Conservation (phyloP, 2,888 invertebrate species). For the Asteroscopus sphinx region DNA sequence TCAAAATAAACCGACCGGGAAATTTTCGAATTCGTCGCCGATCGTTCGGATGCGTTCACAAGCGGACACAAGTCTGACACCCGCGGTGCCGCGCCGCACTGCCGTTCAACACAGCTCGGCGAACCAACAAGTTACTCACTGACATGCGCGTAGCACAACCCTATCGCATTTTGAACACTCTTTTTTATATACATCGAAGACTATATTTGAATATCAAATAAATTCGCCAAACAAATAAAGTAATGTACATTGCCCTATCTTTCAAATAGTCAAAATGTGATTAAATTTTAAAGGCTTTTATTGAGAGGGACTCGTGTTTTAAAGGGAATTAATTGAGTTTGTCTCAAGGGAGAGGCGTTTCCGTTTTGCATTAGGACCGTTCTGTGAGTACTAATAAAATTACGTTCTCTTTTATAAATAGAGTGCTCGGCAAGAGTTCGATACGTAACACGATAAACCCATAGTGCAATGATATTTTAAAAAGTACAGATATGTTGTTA, state of each 20-base stretch:
- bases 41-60: conserved; percentile 64
- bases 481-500: too few species aligned
- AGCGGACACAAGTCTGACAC: conserved; percentile 71
- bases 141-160: conserved; percentile 84
- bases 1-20: conserved; percentile 56
- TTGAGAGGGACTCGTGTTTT: conserved; percentile 79
- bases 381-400: conserved; percentile 82
- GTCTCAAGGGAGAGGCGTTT: conserved; percentile 84
- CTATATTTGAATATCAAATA: conserved; percentile 42
- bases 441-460: conserved; percentile 47
- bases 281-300: conserved; percentile 86
- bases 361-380: conserved; percentile 84
- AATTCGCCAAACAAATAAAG: conserved; percentile 24
- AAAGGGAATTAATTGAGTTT: conserved; percentile 88
- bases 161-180: conserved; percentile 61
- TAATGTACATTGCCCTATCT: conserved; percentile 49
- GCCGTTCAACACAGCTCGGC: conserved; percentile 75
- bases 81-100: conserved; percentile 83
- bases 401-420: conserved; percentile 76
- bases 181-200: conserved; percentile 59
- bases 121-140: conserved; percentile 86
- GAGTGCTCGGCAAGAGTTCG: conserved; percentile 61
- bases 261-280: conserved; percentile 74
- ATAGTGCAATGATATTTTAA: too few species aligned
- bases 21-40: conserved; percentile 64